phyloP scores from a whole-genome alignment of 2,113 vertebrate species.

The Nothoprocta perdicaria region DNA sequence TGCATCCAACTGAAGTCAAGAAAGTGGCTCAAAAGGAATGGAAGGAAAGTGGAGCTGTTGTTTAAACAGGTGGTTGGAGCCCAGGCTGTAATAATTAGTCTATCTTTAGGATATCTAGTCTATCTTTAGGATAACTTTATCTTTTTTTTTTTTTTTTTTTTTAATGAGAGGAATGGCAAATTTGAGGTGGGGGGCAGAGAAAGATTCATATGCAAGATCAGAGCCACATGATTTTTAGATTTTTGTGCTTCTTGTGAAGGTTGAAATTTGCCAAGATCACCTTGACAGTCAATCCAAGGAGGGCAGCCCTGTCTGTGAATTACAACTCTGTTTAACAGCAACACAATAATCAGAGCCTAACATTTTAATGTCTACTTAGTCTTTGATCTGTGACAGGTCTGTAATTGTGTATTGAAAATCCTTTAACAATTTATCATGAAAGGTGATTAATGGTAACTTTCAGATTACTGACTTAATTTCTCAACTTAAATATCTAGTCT shows the following conservation, averaged over 20 bases:
- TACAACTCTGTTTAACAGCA: background rate
- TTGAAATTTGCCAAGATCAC: background rate
- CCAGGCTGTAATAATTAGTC: background rate
- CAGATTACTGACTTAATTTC: background rate
- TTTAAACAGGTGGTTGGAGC: background rate
- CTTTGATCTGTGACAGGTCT: slow-evolving; percentile 37
- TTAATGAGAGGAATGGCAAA: background rate
- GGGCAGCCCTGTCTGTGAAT: background rate
- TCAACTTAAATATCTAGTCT: background rate
- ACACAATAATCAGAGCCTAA: background rate
- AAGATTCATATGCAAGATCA: fast-evolving
- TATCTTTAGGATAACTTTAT: background rate
- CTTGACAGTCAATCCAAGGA: background rate
- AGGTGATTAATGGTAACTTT: background rate
- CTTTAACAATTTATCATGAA: background rate
- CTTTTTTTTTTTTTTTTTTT: background rate
- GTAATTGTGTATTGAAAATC: background rate
- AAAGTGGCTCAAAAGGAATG: background rate
- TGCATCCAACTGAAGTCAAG: background rate
- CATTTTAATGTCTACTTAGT: background rate
- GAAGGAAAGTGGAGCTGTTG: background rate
- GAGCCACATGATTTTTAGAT: background rate
- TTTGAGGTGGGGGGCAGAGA: background rate
- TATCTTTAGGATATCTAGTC: background rate
- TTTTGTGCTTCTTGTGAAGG: background rate